Evolutionary conservation across 2,113 vertebrate genomes (phyloP).

Genomic region (Argyrosomus japonicus): DNA sequence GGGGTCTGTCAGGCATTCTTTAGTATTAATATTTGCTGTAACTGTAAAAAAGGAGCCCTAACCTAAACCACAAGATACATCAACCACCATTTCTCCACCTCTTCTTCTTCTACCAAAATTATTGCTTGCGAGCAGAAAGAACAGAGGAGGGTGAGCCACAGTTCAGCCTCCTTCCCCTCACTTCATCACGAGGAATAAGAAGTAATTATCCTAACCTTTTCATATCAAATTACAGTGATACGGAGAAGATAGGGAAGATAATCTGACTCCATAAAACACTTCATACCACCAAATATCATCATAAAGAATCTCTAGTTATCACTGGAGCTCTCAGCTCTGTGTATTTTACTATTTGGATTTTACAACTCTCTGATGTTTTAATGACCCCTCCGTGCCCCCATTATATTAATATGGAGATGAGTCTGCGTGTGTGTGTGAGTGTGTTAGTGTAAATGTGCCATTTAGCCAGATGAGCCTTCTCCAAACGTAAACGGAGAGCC

Average conservation of each 20-base stretch:
- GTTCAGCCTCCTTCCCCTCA: neutral
- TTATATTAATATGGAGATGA: slow-evolving; percentile 68
- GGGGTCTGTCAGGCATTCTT: too few species aligned
- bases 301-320: slow-evolving; percentile 30
- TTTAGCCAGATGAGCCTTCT: slow-evolving; percentile 51
- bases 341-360: slow-evolving; percentile 52
- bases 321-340: slow-evolving; percentile 44
- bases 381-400: slow-evolving; percentile 43
- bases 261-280: slow-evolving; percentile 61
- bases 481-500: slow-evolving; percentile 23
- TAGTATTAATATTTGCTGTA: neutral
- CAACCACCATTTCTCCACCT: neutral
- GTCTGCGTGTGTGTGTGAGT: neutral
- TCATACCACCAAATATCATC: slow-evolving; percentile 17
- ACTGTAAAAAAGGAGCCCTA: too few species aligned
- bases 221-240: neutral
- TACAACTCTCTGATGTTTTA: slow-evolving; percentile 63
- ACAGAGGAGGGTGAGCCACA: neutral
- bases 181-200: neutral
- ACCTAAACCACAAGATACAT: too few species aligned
- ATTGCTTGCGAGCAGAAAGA: neutral
- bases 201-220: slow-evolving; percentile 35
- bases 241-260: slow-evolving; percentile 11
- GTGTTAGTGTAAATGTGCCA: slow-evolving; percentile 60
- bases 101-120: neutral